These are phyloP conservation scores for Mellilla xanthometata DNA, from an alignment of 2,888 invertebrate species.

Conservation along the genomic window DNA sequence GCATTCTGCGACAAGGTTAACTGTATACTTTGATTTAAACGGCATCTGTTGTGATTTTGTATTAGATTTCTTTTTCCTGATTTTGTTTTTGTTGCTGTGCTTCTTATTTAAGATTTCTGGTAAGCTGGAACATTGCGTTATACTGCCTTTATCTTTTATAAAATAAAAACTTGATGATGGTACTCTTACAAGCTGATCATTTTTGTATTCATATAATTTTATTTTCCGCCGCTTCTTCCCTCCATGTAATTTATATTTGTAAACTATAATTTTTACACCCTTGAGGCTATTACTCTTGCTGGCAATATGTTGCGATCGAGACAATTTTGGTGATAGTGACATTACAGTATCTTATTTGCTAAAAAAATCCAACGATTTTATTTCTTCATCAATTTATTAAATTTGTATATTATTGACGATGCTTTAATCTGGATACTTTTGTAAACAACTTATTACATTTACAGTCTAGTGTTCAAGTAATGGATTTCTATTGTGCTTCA, in stretches of 20 bases:
- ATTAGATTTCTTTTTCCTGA: conserved; percentile 14
- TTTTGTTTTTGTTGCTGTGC: too few species aligned
- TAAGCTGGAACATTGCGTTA: conserved; percentile 16
- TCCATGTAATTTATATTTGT: conserved; percentile 24
- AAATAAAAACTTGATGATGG: neutral
- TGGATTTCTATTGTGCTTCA: too few species aligned
- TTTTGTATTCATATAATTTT: conserved; percentile 17
- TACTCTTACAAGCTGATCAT: conserved; percentile 1
- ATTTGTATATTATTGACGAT: too few species aligned
- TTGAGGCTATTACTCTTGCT: conserved; percentile 17
- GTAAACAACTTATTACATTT: too few species aligned
- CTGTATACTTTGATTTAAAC: conserved; percentile 27
- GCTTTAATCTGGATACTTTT: too few species aligned
- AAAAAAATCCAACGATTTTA: neutral
- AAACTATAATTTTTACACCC: conserved; percentile 27
- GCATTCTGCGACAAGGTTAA: conserved; percentile 31
- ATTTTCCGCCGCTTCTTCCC: conserved; percentile 27
- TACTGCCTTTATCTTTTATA: neutral
- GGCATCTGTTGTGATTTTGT: conserved; percentile 17
- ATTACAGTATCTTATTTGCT: neutral
- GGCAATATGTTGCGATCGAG: conserved; percentile 14
- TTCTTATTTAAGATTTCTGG: conserved; percentile 11
- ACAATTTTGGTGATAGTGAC: conserved; percentile 7
- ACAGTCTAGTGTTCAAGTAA: too few species aligned
- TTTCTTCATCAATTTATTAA: too few species aligned